Evolutionary conservation across 2,797 vertebrate species (phyloP).

Genomic region (Ciconia nigra): DNA sequence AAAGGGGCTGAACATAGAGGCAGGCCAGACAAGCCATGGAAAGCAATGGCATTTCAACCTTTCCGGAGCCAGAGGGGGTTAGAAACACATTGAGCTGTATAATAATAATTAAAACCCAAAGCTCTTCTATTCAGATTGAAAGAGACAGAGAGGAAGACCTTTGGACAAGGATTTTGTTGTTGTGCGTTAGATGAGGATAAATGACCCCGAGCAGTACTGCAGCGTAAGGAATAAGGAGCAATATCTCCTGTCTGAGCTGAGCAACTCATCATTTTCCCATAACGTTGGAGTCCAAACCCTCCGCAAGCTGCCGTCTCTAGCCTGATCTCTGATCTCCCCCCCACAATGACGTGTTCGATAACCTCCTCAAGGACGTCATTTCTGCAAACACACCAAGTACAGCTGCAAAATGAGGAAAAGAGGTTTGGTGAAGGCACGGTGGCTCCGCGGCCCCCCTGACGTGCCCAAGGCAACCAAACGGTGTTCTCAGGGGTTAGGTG

Average conservation of each 20-base stretch:
- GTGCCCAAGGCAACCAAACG: fast-evolving
- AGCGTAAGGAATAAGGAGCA: not conserved
- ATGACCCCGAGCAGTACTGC: not conserved
- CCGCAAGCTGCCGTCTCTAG: fast-evolving
- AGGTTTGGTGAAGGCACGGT: not conserved
- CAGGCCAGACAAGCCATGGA: not conserved
- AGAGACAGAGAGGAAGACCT: not conserved
- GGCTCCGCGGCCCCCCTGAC: not conserved
- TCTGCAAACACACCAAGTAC: not conserved
- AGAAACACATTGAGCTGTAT: conserved; percentile 1
- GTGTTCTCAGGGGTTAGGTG: not conserved
- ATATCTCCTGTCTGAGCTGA: not conserved
- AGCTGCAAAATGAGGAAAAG: not conserved
- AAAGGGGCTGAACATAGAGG: not conserved
- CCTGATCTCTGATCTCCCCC: not conserved
- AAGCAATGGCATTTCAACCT: not conserved
- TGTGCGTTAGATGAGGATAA: not conserved
- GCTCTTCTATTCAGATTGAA: not conserved
- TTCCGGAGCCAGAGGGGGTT: not conserved
- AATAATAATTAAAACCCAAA: not conserved
- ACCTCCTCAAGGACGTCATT: not conserved
- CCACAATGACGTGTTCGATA: fast-evolving
- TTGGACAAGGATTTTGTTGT: not conserved
- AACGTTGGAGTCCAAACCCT: fast-evolving
- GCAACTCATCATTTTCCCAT: fast-evolving